These are phyloP conservation scores for Rhingia campestris DNA, from an alignment of 2,888 invertebrate genomes.

Conservation along the genomic window DNA sequence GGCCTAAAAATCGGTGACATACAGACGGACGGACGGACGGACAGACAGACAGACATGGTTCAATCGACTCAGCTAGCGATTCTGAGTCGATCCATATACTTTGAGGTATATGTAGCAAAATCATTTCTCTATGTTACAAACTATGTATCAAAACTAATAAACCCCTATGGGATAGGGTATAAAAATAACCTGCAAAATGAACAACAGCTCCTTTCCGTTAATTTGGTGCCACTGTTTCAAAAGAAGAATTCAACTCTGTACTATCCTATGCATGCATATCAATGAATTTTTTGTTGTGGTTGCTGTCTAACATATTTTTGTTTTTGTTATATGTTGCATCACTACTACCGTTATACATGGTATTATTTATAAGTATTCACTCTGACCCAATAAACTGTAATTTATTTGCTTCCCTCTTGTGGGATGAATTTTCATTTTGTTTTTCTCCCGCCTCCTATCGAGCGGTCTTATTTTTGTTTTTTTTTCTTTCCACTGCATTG, in stretches of 20 bases:
- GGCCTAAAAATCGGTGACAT: too few species aligned
- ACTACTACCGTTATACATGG: not conserved
- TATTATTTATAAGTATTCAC: slow-evolving; percentile 45
- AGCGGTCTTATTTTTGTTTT: slow-evolving; percentile 24
- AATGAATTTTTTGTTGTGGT: not conserved
- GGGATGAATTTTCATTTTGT: not conserved
- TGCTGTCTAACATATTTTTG: too few species aligned
- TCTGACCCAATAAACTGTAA: slow-evolving; percentile 54
- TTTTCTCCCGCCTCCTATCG: not conserved
- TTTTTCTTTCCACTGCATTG: slow-evolving; percentile 14
- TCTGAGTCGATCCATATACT: too few species aligned
- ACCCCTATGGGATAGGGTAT: too few species aligned
- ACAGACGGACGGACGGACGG: too few species aligned
- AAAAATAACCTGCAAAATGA: not conserved
- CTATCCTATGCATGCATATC: slow-evolving; percentile 9
- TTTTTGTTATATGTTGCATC: slow-evolving; percentile 15
- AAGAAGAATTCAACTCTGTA: too few species aligned
- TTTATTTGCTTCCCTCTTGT: slow-evolving; percentile 60
- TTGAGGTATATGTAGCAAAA: too few species aligned
- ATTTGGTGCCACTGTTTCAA: slow-evolving; percentile 21
- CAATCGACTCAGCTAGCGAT: too few species aligned
- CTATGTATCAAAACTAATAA: too few species aligned
- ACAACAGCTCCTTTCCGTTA: not conserved
- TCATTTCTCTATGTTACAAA: too few species aligned
- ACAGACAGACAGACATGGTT: too few species aligned